Conservation (phyloP, 2,113 vertebrate species). For the Natator depressus region DNA sequence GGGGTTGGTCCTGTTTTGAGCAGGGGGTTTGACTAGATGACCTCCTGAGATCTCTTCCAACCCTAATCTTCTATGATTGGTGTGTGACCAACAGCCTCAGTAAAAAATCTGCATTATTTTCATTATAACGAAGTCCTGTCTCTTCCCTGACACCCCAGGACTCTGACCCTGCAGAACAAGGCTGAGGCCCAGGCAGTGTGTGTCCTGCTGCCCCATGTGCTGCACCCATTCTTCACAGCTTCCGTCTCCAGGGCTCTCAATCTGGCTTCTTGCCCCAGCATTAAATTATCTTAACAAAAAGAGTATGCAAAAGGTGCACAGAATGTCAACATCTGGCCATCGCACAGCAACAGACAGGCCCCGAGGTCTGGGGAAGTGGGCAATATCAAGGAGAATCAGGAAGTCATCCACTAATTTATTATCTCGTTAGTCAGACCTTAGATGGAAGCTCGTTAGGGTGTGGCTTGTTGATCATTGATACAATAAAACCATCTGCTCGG, state of each 20-base stretch:
- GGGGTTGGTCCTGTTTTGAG: too few relatives aligned
- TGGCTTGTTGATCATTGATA: not conserved
- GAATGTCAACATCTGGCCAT: not conserved
- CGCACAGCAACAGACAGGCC: accelerated
- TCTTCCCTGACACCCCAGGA: not conserved
- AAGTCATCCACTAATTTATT: not conserved
- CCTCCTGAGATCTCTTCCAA: too few relatives aligned
- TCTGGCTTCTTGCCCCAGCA: too few relatives aligned
- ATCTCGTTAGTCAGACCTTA: not conserved
- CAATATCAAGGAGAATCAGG: not conserved
- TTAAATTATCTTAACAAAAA: too few relatives aligned
- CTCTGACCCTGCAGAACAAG: not conserved
- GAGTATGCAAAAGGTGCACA: too few relatives aligned
- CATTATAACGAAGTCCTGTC: accelerated
- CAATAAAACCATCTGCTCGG: conserved; percentile 47
- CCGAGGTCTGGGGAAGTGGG: not conserved
- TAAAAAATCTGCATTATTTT: not conserved
- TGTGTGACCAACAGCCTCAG: not conserved
- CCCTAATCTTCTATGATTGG: too few relatives aligned
- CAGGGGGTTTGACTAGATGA: too few relatives aligned
- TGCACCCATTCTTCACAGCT: too few relatives aligned
- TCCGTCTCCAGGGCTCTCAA: too few relatives aligned
- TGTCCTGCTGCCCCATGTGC: not conserved
- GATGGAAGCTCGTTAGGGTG: conserved; percentile 11
- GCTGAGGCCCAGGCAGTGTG: accelerated